phyloP scores from a whole-genome alignment of 2,797 vertebrate genomes.

The Hippopotamyrus pictus region DNA sequence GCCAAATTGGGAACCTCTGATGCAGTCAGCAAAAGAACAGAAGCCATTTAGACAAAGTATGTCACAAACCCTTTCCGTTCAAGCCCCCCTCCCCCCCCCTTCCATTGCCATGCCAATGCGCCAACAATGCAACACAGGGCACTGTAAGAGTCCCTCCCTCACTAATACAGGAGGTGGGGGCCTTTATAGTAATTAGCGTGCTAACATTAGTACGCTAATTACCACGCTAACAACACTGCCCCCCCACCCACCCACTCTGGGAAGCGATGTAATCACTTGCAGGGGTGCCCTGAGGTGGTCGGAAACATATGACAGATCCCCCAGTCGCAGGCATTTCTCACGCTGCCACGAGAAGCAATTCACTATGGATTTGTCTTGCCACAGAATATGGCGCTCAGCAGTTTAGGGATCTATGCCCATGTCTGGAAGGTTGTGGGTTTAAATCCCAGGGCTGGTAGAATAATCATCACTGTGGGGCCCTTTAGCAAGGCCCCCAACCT shows the following conservation, averaged over 20 bases:
- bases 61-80: background rate
- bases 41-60: background rate
- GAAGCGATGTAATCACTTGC: background rate
- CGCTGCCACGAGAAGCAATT: background rate
- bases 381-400: background rate
- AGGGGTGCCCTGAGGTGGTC: background rate
- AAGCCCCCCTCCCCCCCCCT: too few species aligned
- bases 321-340: background rate
- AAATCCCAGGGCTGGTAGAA: background rate
- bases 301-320: background rate
- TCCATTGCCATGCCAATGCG: background rate
- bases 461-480: background rate
- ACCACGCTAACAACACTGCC: background rate
- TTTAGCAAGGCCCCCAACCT: background rate
- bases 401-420: background rate
- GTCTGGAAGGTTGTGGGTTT: background rate
- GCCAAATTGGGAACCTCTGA: background rate
- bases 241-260: background rate
- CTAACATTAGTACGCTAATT: conserved; percentile 4
- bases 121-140: background rate
- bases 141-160: background rate
- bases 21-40: background rate
- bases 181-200: background rate
- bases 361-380: background rate
- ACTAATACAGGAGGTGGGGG: background rate